These are phyloP conservation scores for Poeciliopsis retropinna DNA, from an alignment of 2,113 vertebrate genomes.

Conservation along the genomic window DNA sequence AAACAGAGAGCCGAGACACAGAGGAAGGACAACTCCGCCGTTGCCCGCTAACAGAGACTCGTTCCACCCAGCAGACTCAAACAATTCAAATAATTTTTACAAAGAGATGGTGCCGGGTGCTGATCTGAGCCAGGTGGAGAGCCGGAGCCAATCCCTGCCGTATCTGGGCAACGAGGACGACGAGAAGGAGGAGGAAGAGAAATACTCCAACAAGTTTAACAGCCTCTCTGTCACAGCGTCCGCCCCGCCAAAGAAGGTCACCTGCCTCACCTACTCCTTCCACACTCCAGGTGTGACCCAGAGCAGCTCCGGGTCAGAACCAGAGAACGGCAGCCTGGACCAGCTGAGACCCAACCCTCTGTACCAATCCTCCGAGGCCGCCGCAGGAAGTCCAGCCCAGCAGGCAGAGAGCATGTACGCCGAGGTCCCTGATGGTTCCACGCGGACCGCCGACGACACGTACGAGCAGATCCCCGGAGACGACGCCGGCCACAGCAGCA, in stretches of 20 bases:
- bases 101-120: constrained; percentile 40
- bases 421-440: constrained; percentile 51
- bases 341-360: constrained; percentile 45
- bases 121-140: constrained; percentile 50
- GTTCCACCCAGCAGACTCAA: not conserved
- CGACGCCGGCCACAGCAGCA: constrained; percentile 44
- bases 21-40: constrained; percentile 8
- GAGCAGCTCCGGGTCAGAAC: constrained; percentile 26
- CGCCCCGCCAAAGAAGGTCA: constrained; percentile 36
- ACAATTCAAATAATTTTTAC: not conserved
- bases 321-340: constrained; percentile 19
- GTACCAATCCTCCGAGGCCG: constrained; percentile 18
- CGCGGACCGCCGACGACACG: constrained; percentile 41
- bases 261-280: constrained; percentile 55
- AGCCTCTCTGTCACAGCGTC: constrained; percentile 5
- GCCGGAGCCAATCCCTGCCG: constrained; percentile 47
- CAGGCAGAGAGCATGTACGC: constrained; percentile 47
- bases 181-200: not conserved
- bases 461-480: constrained; percentile 67
- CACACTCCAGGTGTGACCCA: not conserved
- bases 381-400: not conserved
- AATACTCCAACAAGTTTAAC: constrained; percentile 21
- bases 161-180: constrained; percentile 25
- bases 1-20: not conserved
- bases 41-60: constrained; percentile 13